Conservation (phyloP, 2,888 invertebrate genomes). For the Terebella lapidaria region DNA sequence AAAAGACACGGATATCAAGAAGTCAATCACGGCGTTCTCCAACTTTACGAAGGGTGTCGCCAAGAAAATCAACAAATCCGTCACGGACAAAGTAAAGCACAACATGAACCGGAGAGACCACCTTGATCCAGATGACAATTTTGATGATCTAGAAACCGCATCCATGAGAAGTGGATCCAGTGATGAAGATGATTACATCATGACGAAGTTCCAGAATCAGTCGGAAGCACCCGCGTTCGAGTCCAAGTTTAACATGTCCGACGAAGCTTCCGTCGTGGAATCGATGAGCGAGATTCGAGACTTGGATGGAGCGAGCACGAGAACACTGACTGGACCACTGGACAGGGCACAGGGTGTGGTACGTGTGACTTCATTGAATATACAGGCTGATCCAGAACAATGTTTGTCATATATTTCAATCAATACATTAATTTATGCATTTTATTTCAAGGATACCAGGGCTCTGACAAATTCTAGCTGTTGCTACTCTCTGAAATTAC, state of each 20-base stretch:
- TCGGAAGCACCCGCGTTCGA: conserved; percentile 60
- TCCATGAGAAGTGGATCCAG: conserved; percentile 77
- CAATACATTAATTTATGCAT: no score
- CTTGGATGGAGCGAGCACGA: conserved; percentile 29
- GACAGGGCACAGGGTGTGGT: conserved; percentile 10
- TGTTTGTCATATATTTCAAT: no score
- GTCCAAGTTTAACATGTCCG: conserved; percentile 1
- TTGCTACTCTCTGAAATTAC: no score
- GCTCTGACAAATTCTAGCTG: no score
- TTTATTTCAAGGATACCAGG: no score
- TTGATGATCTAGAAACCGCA: conserved; percentile 68
- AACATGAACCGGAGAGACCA: conserved; percentile 6
- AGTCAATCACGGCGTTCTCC: conserved; percentile 66
- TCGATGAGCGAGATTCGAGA: conserved; percentile 72
- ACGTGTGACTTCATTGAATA: no score
- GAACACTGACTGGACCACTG: background rate
- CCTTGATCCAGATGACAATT: conserved; percentile 2
- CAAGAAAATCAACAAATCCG: conserved; percentile 54
- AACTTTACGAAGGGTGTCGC: conserved; percentile 60
- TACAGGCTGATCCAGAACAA: no score
- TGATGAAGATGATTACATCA: conserved; percentile 81
- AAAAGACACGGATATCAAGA: conserved; percentile 10
- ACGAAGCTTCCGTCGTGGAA: conserved; percentile 7
- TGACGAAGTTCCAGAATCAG: conserved; percentile 57
- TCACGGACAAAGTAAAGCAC: conserved; percentile 37